Percentiles rank a stretch among this genome's conserved stretches.
These are phyloP conservation scores for Coelopa frigida DNA, from an alignment of 1,140 invertebrate species.

Conservation along the genomic window DNA sequence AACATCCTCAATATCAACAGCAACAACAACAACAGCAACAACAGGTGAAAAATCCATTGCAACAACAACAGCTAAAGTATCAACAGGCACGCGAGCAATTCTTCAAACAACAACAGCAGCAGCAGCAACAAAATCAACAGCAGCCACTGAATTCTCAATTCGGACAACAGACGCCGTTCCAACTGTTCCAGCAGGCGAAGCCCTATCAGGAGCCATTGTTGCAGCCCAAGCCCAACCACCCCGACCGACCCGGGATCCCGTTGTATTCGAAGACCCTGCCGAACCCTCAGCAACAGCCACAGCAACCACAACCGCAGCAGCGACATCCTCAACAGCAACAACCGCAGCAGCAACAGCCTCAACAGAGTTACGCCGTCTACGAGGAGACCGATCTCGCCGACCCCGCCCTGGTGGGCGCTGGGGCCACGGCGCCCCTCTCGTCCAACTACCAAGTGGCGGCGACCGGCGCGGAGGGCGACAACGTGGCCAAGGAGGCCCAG, in stretches of 20 bases:
- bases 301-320: conserved; percentile 1
- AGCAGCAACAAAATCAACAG: conserved; percentile 13
- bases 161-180: conserved; percentile 26
- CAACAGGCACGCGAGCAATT: conserved; percentile 8
- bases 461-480: conserved; percentile 7
- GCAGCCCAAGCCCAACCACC: conserved; percentile 2
- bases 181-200: conserved; percentile 20
- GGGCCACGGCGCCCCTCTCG: not conserved
- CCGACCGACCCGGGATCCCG: not conserved
- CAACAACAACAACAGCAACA: not conserved
- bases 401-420: conserved; percentile 10
- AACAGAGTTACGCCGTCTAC: conserved; percentile 27
- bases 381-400: conserved; percentile 26
- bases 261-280: conserved; percentile 3
- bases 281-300: not conserved
- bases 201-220: conserved; percentile 11
- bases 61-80: conserved; percentile 11
- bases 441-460: conserved; percentile 10
- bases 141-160: conserved; percentile 20
- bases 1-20: conserved; percentile 6
- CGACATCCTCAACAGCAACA: not conserved
- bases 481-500: conserved; percentile 28
- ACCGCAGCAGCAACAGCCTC: not conserved
- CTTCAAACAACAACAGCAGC: conserved; percentile 18
- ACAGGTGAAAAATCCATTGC: conserved; percentile 6